Evolutionary conservation across 2,113 vertebrate genomes (phyloP).

Genomic region (Dryoscopus gambensis): DNA sequence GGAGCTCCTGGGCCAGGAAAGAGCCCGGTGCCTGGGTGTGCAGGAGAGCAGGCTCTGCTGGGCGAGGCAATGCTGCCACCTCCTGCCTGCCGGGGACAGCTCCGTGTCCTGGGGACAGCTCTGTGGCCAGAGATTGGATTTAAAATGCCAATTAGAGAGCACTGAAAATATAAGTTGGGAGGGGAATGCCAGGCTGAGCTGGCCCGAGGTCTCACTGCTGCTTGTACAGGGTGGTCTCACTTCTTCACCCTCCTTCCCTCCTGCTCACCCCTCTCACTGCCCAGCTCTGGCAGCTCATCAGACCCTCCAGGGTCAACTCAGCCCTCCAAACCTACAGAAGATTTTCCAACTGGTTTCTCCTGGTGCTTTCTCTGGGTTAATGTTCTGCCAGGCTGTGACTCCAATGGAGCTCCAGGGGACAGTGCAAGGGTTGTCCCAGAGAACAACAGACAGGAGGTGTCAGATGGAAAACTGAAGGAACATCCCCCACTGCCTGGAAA

Average conservation of each 20-base stretch:
- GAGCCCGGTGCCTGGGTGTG: neutral
- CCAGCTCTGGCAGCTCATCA: neutral
- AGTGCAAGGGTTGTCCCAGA: neutral
- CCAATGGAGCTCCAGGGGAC: neutral
- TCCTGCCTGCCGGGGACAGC: conserved; percentile 24
- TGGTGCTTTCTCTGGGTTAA: neutral
- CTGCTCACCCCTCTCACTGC: neutral
- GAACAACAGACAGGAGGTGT: neutral
- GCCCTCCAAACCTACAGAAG: neutral
- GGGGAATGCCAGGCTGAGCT: neutral
- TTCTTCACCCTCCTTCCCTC: neutral
- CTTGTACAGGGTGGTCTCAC: neutral
- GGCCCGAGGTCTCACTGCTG: neutral
- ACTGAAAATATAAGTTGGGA: neutral
- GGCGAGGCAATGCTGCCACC: conserved; percentile 65
- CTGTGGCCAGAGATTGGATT: neutral
- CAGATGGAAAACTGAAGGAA: neutral
- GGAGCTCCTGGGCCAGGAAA: neutral
- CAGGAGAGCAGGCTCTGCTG: neutral
- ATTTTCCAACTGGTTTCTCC: neutral
- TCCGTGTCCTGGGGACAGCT: neutral
- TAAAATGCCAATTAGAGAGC: neutral
- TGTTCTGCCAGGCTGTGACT: neutral
- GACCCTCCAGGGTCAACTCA: neutral
- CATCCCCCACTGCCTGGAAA: neutral